phyloP scores from a whole-genome alignment of 2,888 invertebrate species.

The Cheilosia variabilis region DNA sequence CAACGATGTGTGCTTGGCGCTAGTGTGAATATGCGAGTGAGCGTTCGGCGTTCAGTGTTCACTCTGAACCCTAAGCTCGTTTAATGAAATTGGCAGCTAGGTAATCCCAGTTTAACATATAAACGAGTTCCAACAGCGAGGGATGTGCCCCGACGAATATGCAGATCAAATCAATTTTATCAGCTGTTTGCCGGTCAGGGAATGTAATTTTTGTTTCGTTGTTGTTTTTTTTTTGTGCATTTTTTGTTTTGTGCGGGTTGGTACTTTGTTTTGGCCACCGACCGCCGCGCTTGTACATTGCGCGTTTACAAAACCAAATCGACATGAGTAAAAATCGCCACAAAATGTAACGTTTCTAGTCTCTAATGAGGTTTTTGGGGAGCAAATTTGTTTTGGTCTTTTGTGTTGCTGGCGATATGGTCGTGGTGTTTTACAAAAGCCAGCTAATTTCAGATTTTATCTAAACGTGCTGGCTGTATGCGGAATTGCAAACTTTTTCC shows the following conservation, averaged over 20 bases:
- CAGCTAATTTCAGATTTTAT: conserved; percentile 72
- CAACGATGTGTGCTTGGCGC: conserved; percentile 33
- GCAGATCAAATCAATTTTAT: conserved; percentile 74
- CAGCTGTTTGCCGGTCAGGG: conserved; percentile 72
- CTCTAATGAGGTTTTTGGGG: conserved; percentile 70
- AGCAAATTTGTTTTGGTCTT: conserved; percentile 41
- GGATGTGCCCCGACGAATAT: conserved; percentile 50
- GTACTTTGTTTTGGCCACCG: conserved; percentile 31
- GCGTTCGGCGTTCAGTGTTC: background rate
- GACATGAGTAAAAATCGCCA: conserved; percentile 65
- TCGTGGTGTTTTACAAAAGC: conserved; percentile 56
- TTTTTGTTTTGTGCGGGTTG: background rate
- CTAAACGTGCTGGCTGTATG: conserved; percentile 48
- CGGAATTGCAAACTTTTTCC: conserved; percentile 48
- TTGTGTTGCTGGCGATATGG: conserved; percentile 9
- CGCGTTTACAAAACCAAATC: conserved; percentile 60
- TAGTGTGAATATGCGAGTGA: conserved; percentile 48
- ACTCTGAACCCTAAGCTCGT: conserved; percentile 57
- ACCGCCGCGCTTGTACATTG: conserved; percentile 1
- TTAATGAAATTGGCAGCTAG: conserved; percentile 74
- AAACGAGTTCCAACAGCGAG: conserved; percentile 56
- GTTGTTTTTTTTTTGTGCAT: conserved; percentile 23
- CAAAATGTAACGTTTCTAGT: conserved; percentile 66
- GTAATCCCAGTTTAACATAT: conserved; percentile 75
- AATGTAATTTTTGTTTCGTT: conserved; percentile 56